Conservation (phyloP, 2,888 invertebrate species). For the Gasteruption jaculator region DNA sequence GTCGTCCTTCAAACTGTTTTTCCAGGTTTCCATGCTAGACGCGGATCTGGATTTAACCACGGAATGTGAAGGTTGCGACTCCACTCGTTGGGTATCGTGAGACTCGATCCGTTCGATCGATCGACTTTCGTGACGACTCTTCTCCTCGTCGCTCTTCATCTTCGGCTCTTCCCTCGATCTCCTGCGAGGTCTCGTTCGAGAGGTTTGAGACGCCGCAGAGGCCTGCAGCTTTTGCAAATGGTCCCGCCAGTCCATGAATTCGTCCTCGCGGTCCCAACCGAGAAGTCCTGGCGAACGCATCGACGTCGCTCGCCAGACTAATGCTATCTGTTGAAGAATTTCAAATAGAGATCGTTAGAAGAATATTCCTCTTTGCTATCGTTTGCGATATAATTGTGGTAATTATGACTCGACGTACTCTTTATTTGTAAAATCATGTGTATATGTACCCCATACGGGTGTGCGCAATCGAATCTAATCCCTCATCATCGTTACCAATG, state of each 20-base stretch:
- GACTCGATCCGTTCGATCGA: too few species aligned
- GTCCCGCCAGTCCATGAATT: constrained; percentile 50
- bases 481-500: too few species aligned
- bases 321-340: constrained; percentile 41
- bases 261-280: constrained; percentile 50
- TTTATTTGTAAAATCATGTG: too few species aligned
- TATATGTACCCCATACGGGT: too few species aligned
- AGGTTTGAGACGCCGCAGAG: constrained; percentile 30
- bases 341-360: constrained; percentile 9
- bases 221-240: constrained; percentile 28
- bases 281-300: constrained; percentile 50
- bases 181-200: constrained; percentile 41
- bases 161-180: constrained; percentile 35
- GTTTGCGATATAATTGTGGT: too few species aligned
- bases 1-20: too few species aligned
- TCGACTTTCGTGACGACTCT: constrained; percentile 14
- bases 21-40: constrained; percentile 41
- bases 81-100: neutral
- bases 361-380: too few species aligned
- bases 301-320: constrained; percentile 49
- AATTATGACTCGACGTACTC: too few species aligned
- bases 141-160: constrained; percentile 16
- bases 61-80: too few species aligned
- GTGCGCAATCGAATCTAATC: too few species aligned
- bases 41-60: constrained; percentile 40